phyloP scores from a whole-genome alignment of 37 sponge, comb jelly and placozoan species.

The Chondrosia reniformis region DNA sequence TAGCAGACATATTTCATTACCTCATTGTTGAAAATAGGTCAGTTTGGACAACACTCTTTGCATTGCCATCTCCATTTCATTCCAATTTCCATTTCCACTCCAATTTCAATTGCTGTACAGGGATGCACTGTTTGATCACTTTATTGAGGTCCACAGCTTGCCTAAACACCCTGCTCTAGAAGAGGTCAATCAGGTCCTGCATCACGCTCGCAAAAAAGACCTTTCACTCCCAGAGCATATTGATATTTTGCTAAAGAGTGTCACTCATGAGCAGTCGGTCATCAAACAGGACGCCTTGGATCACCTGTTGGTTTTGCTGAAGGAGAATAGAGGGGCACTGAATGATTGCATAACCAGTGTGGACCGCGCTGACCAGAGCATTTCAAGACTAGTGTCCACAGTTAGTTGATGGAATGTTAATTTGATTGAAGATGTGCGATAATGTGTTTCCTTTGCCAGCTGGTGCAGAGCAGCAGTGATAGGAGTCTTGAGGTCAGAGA shows the following conservation, averaged over 20 bases:
- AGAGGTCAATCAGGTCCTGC: constrained; percentile 42
- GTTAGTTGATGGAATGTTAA: constrained; percentile 27
- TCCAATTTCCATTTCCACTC: no score
- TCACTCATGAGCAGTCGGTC: constrained; percentile 64
- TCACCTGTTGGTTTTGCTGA: constrained; percentile 43
- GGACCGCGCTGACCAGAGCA: constrained; percentile 58
- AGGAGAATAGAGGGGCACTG: constrained; percentile 31
- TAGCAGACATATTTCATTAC: constrained; percentile 61
- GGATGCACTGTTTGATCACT: constrained; percentile 34
- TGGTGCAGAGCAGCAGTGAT: constrained; percentile 54
- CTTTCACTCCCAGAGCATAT: constrained; percentile 27
- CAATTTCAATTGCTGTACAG: constrained; percentile 33
- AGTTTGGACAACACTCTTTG: constrained; percentile 37
- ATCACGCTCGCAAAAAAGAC: background rate
- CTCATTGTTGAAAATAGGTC: constrained; percentile 71
- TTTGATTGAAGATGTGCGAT: background rate
- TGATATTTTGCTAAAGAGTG: constrained; percentile 60
- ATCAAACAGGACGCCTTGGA: constrained; percentile 61
- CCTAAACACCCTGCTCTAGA: constrained; percentile 52
- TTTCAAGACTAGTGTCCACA: constrained; percentile 55
- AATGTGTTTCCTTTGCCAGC: constrained; percentile 20
- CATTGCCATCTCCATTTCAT: background rate
- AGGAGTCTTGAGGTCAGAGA: constrained; percentile 37
- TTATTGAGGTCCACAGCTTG: constrained; percentile 70
- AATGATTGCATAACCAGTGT: constrained; percentile 46